Base-by-base conservation (phyloP, 2,888 invertebrate genomes). In the Sylvicola fuscatus region DNA sequence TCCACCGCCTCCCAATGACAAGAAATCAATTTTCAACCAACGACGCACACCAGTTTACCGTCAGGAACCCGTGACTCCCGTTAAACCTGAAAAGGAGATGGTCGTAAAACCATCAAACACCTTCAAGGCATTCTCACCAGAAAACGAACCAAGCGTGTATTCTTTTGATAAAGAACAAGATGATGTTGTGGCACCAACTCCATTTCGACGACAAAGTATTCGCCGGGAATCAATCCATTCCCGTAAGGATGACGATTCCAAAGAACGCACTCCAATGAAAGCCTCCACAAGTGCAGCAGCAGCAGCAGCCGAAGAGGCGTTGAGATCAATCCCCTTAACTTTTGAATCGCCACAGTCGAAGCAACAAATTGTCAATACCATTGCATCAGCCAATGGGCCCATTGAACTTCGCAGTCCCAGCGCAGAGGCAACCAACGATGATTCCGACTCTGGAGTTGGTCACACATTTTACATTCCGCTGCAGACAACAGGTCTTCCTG, bases 111-210 rank as follows among this genome's bases (percentile, higher is more conserved):
- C 35, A n/a, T 36, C 8, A 29, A 43, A 40, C 27, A 41, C 42
- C 10, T 50, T 49, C 34, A 46, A 46, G 10, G 73, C 74, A 1
- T 74, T 74, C 51, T 72, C 72, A 0, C 70, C 69, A 1, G 71
- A 71, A 43, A 73, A 74, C 46, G 74, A 75, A 48, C 70, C 71
- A 39, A 74, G 74, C 39, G 69, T 76, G 12, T 76, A 77, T 46
- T 76, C 76, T 2, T 77, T 77, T 49, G 73, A 74, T 42, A 72
- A 71, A 41, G 73, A 74, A 31, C 66, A 65, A 21, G 73, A 72
- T 39, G 60, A 65, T 13, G 44, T 42, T 31, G 61, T 61, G n/a
- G 48, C 57, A 1, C 66, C 58, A 37, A 67, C 68, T 12, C 71
- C 70, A 2, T 72, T 73, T 47, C 52, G 70, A 27, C 50, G 68